Base-by-base conservation (phyloP, 2,797 vertebrate genomes). In the Adelosebastes latens region DNA sequence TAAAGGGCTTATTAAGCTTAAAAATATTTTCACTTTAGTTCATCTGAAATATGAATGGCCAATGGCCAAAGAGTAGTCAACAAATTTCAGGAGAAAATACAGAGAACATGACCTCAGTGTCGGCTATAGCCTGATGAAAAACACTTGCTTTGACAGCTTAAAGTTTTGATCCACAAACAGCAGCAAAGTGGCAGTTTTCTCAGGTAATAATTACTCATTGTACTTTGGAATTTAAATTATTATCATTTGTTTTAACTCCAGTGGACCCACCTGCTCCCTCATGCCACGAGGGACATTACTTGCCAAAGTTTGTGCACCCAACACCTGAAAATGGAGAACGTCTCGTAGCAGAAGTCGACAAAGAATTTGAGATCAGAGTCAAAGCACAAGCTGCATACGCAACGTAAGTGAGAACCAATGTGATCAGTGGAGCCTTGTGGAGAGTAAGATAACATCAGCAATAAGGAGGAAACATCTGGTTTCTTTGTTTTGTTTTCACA, bases 241-340 rank as follows among this genome's bases (percentile, higher is more conserved):
- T 12, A 66, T 56, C 3, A 3, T 4, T 18, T 20, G 58, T 63
- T 13, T 58, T 68, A 8, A 18, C 56, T 82, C n/a, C 72, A 95
- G 94, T 95, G 76, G 93, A 94, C 76, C 75, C 82, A 22, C 1
- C 79, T 27, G 91, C n/a, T 80, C 83, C 90, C 0, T 93, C 92
- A 3, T 95, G 94, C 66, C 18, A 31, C 16, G 92, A 90, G 32
- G 94, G 94, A 34, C 18, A 5, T 8, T 93, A 84, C 79, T n/a
- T 94, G 34, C 94, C 94, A 8, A 70, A 2, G 79, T 83, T 92
- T 24, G 6, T 94, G 22, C 1, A 18, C 6, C 94, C 94, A 64
- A 94, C 93, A 27, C 93, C 93, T 60, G 1, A 0, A 2, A n/a
- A 92, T 27, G 90, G 88, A 81, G 72, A 42, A 1, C 52, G 11